phyloP scores from a whole-genome alignment of 2,113 vertebrate genomes.

The Poecile atricapillus region DNA sequence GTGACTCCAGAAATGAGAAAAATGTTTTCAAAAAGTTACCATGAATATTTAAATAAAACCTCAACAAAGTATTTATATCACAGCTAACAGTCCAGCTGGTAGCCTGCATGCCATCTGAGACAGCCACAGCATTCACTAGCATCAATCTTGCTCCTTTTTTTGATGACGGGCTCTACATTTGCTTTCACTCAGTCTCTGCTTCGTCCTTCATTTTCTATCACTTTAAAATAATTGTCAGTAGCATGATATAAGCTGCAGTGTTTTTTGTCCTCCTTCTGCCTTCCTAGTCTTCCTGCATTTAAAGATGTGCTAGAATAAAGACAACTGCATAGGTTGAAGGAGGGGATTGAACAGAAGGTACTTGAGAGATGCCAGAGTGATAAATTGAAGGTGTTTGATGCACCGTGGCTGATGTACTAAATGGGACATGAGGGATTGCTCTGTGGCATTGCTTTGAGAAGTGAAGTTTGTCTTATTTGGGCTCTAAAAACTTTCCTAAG shows the following conservation, averaged over 20 bases:
- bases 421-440: not conserved
- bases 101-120: constrained; percentile 49
- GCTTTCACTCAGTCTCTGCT: constrained; percentile 42
- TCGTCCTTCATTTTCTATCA: constrained; percentile 16
- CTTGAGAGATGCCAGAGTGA: not conserved
- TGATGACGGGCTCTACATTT: constrained; percentile 35
- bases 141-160: constrained; percentile 33
- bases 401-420: not conserved
- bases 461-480: not conserved
- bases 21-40: constrained; percentile 27
- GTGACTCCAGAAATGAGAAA: constrained; percentile 43
- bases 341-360: not conserved
- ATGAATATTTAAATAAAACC: not conserved
- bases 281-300: not conserved
- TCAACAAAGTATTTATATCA: not conserved
- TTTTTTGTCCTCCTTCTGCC: not conserved
- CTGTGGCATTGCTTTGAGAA: not conserved
- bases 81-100: constrained; percentile 33
- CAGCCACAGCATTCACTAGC: not conserved
- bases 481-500: not conserved
- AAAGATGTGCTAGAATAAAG: not conserved
- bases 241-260: not conserved
- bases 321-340: not conserved
- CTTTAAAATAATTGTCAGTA: constrained; percentile 5
- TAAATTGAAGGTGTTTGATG: not conserved